These are phyloP conservation scores for Xenopus tropicalis DNA, from an alignment of 2,113 vertebrate species.

Conservation along the genomic window DNA sequence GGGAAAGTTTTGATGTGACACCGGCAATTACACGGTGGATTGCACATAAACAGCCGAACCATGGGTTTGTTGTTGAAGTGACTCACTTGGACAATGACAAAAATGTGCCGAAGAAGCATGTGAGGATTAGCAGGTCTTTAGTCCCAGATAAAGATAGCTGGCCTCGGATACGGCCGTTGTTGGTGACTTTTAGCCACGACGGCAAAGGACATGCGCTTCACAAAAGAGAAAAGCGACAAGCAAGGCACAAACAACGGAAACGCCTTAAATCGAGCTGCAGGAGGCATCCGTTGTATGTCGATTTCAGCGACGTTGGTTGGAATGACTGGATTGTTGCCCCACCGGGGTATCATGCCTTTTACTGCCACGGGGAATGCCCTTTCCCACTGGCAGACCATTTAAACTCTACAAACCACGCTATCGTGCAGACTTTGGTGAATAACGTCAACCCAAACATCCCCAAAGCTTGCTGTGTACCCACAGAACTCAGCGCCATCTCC, in stretches of 20 bases:
- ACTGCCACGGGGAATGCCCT: conserved; percentile 96
- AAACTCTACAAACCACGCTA: conserved; percentile 98
- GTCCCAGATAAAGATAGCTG: conserved; percentile 85
- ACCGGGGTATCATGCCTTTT: conserved; percentile 94
- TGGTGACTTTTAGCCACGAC: conserved; percentile 94
- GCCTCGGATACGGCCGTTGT: conserved; percentile 85
- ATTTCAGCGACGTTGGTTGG: conserved; percentile 98
- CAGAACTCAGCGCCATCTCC: conserved; percentile 96
- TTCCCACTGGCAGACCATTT: conserved; percentile 96
- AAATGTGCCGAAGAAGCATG: conserved; percentile 75
- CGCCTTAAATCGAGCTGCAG: conserved; percentile 92
- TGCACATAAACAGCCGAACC: conserved; percentile 81
- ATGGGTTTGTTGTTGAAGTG: conserved; percentile 93
- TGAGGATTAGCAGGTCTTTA: conserved; percentile 93
- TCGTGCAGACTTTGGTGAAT: conserved; percentile 98
- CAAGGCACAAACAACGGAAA: conserved; percentile 80
- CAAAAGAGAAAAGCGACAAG: conserved; percentile 87
- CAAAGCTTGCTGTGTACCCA: conserved; percentile 96
- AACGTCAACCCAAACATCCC: conserved; percentile 97
- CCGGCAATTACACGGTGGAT: conserved; percentile 89
- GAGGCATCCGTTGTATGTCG: conserved; percentile 91
- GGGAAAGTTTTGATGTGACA: conserved; percentile 97
- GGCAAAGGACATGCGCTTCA: conserved; percentile 88
- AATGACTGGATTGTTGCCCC: conserved; percentile 99
- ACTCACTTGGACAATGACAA: conserved; percentile 74